Conservation (phyloP, 2,113 vertebrate species). For the Apeltes quadracus region DNA sequence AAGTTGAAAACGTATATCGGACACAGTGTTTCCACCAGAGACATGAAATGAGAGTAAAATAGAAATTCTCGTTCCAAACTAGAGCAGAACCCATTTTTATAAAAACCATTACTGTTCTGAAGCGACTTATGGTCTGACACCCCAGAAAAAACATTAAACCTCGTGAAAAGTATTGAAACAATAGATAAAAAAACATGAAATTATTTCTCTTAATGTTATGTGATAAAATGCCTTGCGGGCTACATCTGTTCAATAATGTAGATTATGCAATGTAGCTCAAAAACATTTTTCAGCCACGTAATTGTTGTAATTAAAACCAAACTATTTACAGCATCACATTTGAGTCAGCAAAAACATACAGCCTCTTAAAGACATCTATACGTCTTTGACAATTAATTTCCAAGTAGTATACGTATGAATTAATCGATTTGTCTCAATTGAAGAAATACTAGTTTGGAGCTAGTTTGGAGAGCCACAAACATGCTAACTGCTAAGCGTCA, state of each 20-base stretch:
- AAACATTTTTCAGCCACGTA: slow-evolving; percentile 10
- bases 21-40: neutral
- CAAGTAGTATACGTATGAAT: slow-evolving; percentile 11
- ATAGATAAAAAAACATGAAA: too few relatives aligned
- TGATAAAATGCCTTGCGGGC: slow-evolving; percentile 7
- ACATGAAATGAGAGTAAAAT: neutral
- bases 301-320: slow-evolving; percentile 28
- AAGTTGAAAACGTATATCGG: neutral
- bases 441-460: slow-evolving; percentile 17
- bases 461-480: neutral
- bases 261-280: slow-evolving; percentile 14
- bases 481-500: neutral
- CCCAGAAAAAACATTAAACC: too few relatives aligned
- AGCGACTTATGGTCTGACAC: neutral
- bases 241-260: slow-evolving; percentile 27
- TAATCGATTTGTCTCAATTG: slow-evolving; percentile 18
- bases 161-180: too few relatives aligned
- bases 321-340: slow-evolving; percentile 7
- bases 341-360: slow-evolving; percentile 6
- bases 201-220: too few relatives aligned
- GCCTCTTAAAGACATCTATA: neutral
- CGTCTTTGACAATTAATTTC: neutral
- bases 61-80: neutral
- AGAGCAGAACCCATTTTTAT: neutral
- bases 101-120: neutral